Percentiles rank a stretch among this genome's conserved stretches.
phyloP scores from a whole-genome alignment of 2,888 invertebrate genomes.

The Stenodera caucasica region DNA sequence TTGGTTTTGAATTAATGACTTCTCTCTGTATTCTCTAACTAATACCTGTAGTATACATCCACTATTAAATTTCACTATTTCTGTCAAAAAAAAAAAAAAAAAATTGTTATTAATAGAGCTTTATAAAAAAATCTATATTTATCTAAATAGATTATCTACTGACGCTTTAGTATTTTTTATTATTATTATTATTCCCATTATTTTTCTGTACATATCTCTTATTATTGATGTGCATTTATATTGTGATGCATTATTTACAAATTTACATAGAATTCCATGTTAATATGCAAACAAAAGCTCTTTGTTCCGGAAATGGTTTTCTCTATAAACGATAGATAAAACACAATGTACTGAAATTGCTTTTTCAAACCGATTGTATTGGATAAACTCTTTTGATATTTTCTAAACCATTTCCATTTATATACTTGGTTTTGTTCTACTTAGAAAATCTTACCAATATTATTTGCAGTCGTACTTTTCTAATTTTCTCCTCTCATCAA shows the following conservation, averaged over 20 bases:
- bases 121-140: no score
- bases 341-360: slow-evolving; percentile 10
- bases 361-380: slow-evolving; percentile 6
- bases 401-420: slow-evolving; percentile 5
- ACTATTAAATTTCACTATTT: neutral
- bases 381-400: slow-evolving; percentile 7
- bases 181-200: neutral
- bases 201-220: neutral
- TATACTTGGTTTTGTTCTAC: neutral
- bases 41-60: no score
- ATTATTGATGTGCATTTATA: slow-evolving; percentile 7
- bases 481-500: neutral
- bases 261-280: slow-evolving; percentile 15
- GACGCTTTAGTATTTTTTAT: neutral
- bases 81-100: neutral
- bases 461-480: neutral
- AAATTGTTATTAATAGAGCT: neutral
- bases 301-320: slow-evolving; percentile 13
- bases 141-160: no score
- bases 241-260: slow-evolving; percentile 14
- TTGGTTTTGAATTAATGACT: slow-evolving; percentile 23
- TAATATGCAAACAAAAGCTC: slow-evolving; percentile 13
- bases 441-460: neutral
- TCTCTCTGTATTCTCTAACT: slow-evolving; percentile 14
- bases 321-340: slow-evolving; percentile 9